Base-by-base conservation (phyloP, 2,888 invertebrate genomes). In the Oscheius sp. region DNA sequence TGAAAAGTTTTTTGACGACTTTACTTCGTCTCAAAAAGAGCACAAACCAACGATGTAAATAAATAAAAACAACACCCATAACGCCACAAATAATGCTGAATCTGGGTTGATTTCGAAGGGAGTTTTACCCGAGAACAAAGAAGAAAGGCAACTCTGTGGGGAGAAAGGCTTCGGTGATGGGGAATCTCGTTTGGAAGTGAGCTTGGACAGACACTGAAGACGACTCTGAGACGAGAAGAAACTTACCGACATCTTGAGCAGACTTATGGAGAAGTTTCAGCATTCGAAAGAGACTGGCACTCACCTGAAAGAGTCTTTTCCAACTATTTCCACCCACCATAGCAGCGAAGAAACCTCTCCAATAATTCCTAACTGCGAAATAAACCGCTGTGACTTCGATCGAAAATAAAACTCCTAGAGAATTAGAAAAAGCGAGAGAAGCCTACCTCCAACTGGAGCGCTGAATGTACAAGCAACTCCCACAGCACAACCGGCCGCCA, bases 301-400 rank as follows among this genome's bases (percentile, higher is more conserved):
- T 95, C 88, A 95, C 96, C n/a, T n/a, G n/a, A n/a, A n/a, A n/a
- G n/a, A n/a, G n/a, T n/a, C n/a, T n/a, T n/a, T n/a, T n/a, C n/a
- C n/a, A n/a, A n/a, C n/a, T n/a, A n/a, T n/a, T n/a, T n/a, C n/a
- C n/a, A n/a, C n/a, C n/a, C n/a, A n/a, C n/a, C 31, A 96, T 96
- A 0, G 97, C 96, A 0, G 96, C 93, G 87, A 96, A 97, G 89
- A 97, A 97, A 0, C 96, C 96, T 37, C 96, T 90, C 97, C 97
- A 98, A 48, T 98, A 98, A 87, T 97, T 97, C 66, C 96, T 90
- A 0, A 98, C 96, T 6, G 97, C 96, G 88, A 98, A 98, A 88
- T 96, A 97, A 0, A 95, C 96, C 0, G 96, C 95, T 31, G 97
- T 98, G 89, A 97, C 97, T 90, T 98, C 97, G 82, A 98, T 97